phyloP scores from a whole-genome alignment of 2,797 vertebrate species.

The Argentina silus region DNA sequence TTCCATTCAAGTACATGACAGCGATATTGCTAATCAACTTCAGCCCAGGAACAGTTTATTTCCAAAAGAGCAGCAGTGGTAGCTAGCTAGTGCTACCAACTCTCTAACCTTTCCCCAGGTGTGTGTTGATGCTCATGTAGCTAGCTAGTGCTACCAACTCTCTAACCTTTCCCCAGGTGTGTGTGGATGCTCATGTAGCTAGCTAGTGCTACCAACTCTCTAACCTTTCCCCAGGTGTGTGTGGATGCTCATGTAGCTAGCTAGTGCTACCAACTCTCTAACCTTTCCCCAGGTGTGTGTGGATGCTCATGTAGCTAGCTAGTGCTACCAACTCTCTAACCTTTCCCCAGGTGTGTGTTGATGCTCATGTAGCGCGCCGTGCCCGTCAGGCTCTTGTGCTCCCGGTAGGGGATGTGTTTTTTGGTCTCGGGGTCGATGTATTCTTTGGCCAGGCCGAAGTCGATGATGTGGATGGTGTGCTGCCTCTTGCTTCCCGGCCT shows the following conservation, averaged over 20 bases:
- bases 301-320: background rate
- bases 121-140: too few relatives aligned
- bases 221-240: too few relatives aligned
- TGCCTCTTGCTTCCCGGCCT: constrained; percentile 95
- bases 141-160: background rate
- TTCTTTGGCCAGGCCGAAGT: constrained; percentile 99
- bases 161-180: constrained; percentile 93
- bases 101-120: too few relatives aligned
- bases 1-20: background rate
- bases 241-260: too few relatives aligned
- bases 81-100: too few relatives aligned
- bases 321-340: constrained; percentile 63
- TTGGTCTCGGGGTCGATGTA: constrained; percentile 99
- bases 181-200: constrained; percentile 99
- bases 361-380: constrained; percentile 99
- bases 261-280: too few relatives aligned
- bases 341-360: constrained; percentile 98
- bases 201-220: too few relatives aligned
- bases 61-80: background rate
- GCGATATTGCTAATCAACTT: background rate
- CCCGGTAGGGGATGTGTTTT: constrained; percentile 99
- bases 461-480: constrained; percentile 98
- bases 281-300: too few relatives aligned
- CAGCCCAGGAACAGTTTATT: background rate
- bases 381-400: constrained; percentile 99